Evolutionary conservation across 1,140 invertebrate species (phyloP).

Genomic region (Streblospio benedicti): DNA sequence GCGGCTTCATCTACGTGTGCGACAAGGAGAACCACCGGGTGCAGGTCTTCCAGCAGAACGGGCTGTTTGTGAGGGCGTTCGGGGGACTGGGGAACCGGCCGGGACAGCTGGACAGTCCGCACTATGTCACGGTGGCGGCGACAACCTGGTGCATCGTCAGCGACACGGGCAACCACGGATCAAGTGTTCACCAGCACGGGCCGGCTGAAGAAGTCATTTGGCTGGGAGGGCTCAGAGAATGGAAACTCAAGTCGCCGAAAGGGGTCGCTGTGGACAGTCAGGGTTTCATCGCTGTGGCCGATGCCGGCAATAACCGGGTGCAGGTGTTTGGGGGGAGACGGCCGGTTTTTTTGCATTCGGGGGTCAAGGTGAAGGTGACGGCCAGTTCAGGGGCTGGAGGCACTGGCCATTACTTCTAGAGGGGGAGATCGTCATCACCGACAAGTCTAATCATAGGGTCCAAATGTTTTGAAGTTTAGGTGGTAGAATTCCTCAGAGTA

Average conservation of each 20-base stretch:
- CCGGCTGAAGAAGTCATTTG: neutral
- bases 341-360: slow-evolving; percentile 64
- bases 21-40: slow-evolving; percentile 83
- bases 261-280: slow-evolving; percentile 80
- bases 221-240: neutral
- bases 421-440: neutral
- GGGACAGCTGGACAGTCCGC: slow-evolving; percentile 7
- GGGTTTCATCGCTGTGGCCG: slow-evolving; percentile 93
- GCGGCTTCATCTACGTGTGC: slow-evolving; percentile 97
- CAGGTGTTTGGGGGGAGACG: slow-evolving; percentile 72
- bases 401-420: too few species aligned
- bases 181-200: slow-evolving; percentile 14
- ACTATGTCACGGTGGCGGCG: slow-evolving; percentile 11
- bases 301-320: slow-evolving; percentile 96
- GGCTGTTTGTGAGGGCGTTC: slow-evolving; percentile 6
- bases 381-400: slow-evolving; percentile 96
- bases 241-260: slow-evolving; percentile 9
- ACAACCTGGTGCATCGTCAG: slow-evolving; percentile 22
- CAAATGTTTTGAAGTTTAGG: neutral
- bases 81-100: slow-evolving; percentile 3
- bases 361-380: slow-evolving; percentile 87
- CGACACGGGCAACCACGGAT: slow-evolving; percentile 5
- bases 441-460: neutral
- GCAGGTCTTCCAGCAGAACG: slow-evolving; percentile 2
- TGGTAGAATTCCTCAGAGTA: too few species aligned